Percentiles rank a stretch among this genome's conserved stretches.
phyloP scores from a whole-genome alignment of 2,113 vertebrate genomes.

The Myanophis thanlyinensis region DNA sequence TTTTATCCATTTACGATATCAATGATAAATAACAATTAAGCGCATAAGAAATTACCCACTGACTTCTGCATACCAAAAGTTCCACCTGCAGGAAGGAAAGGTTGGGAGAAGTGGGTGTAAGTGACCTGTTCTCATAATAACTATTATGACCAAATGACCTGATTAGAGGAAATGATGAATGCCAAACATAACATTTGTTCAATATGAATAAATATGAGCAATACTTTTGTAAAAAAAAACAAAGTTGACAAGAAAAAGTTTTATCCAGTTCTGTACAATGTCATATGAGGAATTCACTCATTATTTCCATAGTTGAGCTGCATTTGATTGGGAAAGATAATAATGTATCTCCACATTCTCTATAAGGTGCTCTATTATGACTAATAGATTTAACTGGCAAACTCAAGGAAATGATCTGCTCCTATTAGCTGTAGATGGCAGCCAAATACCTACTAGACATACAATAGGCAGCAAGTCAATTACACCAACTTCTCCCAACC shows the following conservation, averaged over 20 bases:
- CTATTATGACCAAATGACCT: neutral
- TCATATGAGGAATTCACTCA: constrained; percentile 8
- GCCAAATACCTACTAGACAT: neutral
- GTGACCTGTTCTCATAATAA: neutral
- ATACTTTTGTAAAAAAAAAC: constrained; percentile 5
- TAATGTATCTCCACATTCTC: neutral
- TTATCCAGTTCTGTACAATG: constrained; percentile 4
- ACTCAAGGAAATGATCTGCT: neutral
- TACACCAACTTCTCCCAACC: neutral
- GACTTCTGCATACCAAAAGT: neutral
- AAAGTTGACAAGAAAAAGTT: constrained; percentile 39
- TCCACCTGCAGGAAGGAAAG: constrained; percentile 27
- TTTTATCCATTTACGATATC: neutral
- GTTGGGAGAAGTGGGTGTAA: constrained; percentile 48
- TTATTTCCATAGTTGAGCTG: neutral
- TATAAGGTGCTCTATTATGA: neutral
- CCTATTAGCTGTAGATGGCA: neutral
- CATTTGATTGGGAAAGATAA: neutral
- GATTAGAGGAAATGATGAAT: constrained; percentile 54
- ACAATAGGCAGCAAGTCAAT: neutral
- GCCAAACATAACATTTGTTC: constrained; percentile 30
- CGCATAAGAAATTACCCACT: neutral
- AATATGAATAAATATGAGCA: constrained; percentile 31
- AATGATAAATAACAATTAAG: constrained; percentile 3
- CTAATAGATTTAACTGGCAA: neutral